Conservation (phyloP, 2,888 invertebrate species). For the Chalcosyrphus nemorum region DNA sequence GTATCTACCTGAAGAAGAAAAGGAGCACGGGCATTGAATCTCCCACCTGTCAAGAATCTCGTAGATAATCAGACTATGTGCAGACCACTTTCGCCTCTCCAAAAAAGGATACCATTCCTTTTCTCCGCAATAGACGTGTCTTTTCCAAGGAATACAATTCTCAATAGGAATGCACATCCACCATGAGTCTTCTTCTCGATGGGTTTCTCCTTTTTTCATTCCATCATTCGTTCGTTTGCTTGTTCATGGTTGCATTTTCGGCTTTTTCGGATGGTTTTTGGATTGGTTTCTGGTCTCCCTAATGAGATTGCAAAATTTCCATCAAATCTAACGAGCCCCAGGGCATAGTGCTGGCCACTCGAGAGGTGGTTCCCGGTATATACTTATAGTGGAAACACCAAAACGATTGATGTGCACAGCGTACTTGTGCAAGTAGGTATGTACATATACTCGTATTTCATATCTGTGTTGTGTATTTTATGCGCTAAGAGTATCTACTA, state of each 20-base stretch:
- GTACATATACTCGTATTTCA: too few species aligned
- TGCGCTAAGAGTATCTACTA: constrained; percentile 5
- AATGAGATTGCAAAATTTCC: constrained; percentile 69
- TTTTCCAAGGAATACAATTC: constrained; percentile 9
- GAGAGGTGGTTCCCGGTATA: background rate
- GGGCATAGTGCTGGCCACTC: constrained; percentile 41
- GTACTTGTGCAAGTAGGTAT: too few species aligned
- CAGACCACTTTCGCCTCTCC: constrained; percentile 28
- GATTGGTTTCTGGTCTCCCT: constrained; percentile 47
- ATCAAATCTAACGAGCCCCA: constrained; percentile 70
- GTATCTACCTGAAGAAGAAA: background rate
- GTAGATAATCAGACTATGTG: constrained; percentile 29
- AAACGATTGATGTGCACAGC: constrained; percentile 28
- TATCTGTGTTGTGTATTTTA: constrained; percentile 1
- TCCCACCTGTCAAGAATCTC: constrained; percentile 44
- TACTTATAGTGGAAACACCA: constrained; percentile 10
- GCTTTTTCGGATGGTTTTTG: too few species aligned
- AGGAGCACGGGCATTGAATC: background rate
- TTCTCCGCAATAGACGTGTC: constrained; percentile 11
- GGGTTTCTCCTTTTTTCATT: background rate
- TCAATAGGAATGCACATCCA: constrained; percentile 9
- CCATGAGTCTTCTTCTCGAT: constrained; percentile 38
- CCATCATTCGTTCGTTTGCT: background rate
- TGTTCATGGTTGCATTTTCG: constrained; percentile 35
- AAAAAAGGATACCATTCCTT: background rate